Evolutionary conservation across 1,140 invertebrate species (phyloP), one percentile per base, ranked within the genome.

Genomic region (Cardiocondyla obscurior): DNA sequence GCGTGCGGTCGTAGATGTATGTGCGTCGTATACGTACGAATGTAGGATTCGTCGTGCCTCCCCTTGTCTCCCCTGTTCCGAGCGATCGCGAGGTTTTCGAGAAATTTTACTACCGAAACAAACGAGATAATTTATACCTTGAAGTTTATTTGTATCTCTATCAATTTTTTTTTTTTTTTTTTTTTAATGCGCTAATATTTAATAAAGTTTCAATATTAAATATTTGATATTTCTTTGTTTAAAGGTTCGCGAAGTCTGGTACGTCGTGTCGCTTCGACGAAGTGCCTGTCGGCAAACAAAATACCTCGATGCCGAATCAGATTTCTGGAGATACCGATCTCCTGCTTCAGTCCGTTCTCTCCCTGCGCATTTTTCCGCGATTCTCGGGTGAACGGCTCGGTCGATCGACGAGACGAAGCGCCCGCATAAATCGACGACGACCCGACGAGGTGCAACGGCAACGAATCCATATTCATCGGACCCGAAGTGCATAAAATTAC

Each of bases 401-500:
- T 53, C 46, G 74, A 62, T 39, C 44, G 57, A 12, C 36, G 82
- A 70, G 44, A 69, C 64, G 57, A 69, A 76, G 69, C 49, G 60
- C 39, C 73, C 81, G 87, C 86, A 89, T 89, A 89, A 89, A 89
- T 88, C 84, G 87, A 85, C 81, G 86, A 85, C 81, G 83, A 77
- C 65, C 77, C 81, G 73, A 42, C 81, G 73, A 76, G 82, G 82
- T 76, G 85, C 88, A 83, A 86, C 83, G 85, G 81, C 84, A 83
- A 87, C 82, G 82, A 91, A 92, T 93, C 91, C 90, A 93, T 93
- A 93, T 92, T 91, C 90, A 92, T 91, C 87, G 90, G 83, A 22
- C 53, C 81, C 86, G 86, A 91, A 91, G 88, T 91, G 91, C 90
- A 93, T 93, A 93, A 92, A 92, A 92, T 92, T 92, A 92, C 91